These are phyloP conservation scores for Isaurus tuberculatus DNA, from an alignment of 92 coral and sea anemone species.

Conservation along the genomic window DNA sequence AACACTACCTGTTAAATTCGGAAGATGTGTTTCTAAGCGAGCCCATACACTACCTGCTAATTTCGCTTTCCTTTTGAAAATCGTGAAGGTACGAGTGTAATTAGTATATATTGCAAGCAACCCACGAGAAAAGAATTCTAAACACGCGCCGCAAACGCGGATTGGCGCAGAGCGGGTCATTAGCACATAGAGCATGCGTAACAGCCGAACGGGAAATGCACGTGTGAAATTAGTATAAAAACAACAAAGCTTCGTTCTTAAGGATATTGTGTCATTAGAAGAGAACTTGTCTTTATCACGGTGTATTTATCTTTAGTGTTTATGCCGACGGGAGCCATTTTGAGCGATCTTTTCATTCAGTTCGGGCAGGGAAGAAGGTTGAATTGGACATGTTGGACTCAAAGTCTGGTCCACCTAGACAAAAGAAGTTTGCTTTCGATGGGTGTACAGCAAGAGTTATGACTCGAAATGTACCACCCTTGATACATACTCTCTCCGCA, in stretches of 20 bases:
- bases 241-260: slow-evolving; percentile 99
- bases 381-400: slow-evolving; percentile 92
- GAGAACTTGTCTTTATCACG: slow-evolving; percentile 89
- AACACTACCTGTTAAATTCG: slow-evolving; percentile 6
- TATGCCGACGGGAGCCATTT: slow-evolving; percentile 84
- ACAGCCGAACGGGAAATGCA: slow-evolving; percentile 96
- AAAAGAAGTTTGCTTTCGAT: slow-evolving; percentile 78
- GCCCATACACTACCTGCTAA: slow-evolving; percentile 23
- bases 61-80: slow-evolving; percentile 65
- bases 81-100: slow-evolving; percentile 90
- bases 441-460: slow-evolving; percentile 67
- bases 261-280: slow-evolving; percentile 99
- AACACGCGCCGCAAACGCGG: slow-evolving; percentile 99
- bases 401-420: slow-evolving; percentile 81
- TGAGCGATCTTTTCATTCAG: slow-evolving; percentile 69
- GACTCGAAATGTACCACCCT: slow-evolving; percentile 74
- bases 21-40: slow-evolving; percentile 19
- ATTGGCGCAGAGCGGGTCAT: slow-evolving; percentile 82
- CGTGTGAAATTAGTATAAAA: slow-evolving; percentile 99
- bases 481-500: slow-evolving; percentile 81
- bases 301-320: slow-evolving; percentile 93
- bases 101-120: slow-evolving; percentile 93
- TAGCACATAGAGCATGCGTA: slow-evolving; percentile 94
- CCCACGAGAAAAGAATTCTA: slow-evolving; percentile 96
- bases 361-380: slow-evolving; percentile 66